Evolutionary conservation across 1,140 invertebrate species (phyloP).

Genomic region (Saccostrea cuccullata): DNA sequence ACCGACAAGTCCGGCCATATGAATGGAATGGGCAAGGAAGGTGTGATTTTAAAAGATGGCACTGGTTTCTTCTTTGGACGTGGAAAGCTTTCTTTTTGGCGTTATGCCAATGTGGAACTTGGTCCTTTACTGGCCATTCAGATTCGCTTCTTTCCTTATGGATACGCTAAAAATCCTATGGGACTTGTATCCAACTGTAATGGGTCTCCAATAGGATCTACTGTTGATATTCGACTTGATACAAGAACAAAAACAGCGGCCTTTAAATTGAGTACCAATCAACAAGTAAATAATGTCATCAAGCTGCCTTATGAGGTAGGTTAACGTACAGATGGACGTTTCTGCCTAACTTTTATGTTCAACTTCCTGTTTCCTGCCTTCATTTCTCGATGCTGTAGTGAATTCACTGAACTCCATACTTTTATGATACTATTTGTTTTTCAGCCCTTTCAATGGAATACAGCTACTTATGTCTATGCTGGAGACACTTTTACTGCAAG

Average conservation of each 20-base stretch:
- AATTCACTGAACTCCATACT: not conserved
- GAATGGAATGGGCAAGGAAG: constrained; percentile 20
- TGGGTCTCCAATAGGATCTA: constrained; percentile 23
- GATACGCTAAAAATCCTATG: constrained; percentile 23
- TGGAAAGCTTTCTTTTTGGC: constrained; percentile 35
- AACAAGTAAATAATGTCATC: not conserved
- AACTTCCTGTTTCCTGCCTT: not conserved
- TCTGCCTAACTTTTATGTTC: not conserved
- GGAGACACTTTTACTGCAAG: constrained; percentile 1
- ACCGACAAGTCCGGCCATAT: not conserved
- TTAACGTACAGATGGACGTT: not conserved
- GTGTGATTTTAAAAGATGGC: not conserved
- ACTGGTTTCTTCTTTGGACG: constrained; percentile 32
- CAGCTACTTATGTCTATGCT: not conserved
- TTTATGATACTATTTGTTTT: not conserved
- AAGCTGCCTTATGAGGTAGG: constrained; percentile 14
- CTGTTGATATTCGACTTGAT: constrained; percentile 38
- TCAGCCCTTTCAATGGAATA: constrained; percentile 34
- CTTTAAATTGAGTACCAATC: constrained; percentile 32
- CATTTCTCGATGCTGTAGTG: not conserved
- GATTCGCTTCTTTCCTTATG: constrained; percentile 20
- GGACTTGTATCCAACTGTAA: constrained; percentile 26
- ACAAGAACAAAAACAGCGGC: not conserved
- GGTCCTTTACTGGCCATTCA: constrained; percentile 10
- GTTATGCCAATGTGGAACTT: constrained; percentile 18